Evolutionary conservation across 92 coral and sea anemone genomes (phyloP).

Genomic region (Blastomussa wellsi): DNA sequence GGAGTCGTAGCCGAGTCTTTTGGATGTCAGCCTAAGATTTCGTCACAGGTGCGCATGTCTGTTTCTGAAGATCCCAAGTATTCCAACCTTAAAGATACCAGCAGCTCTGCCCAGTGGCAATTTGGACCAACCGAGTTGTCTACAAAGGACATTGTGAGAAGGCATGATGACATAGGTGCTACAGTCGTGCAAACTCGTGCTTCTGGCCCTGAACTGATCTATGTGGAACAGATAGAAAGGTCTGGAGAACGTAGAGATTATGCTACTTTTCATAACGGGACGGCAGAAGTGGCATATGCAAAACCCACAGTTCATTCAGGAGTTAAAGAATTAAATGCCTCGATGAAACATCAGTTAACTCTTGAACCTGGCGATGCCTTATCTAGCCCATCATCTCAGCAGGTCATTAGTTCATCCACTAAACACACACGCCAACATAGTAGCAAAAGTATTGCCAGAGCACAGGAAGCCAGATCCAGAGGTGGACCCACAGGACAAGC

Average conservation of each 20-base stretch:
- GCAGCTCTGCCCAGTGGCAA: background rate
- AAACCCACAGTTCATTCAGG: background rate
- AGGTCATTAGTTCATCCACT: background rate
- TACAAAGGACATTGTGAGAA: background rate
- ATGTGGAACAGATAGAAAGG: background rate
- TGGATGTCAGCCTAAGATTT: background rate
- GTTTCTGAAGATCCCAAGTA: background rate
- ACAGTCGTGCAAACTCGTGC: no score
- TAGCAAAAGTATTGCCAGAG: background rate
- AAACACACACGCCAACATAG: background rate
- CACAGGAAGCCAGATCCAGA: background rate
- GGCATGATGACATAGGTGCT: background rate
- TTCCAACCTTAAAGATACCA: background rate
- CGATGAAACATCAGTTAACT: background rate
- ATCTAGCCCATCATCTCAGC: background rate
- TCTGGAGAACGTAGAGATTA: background rate
- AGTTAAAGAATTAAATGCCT: background rate
- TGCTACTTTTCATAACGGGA: background rate
- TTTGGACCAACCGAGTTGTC: background rate
- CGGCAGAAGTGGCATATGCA: background rate
- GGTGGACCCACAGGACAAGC: background rate
- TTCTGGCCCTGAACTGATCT: background rate
- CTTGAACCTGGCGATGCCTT: background rate
- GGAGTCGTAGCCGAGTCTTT: background rate
- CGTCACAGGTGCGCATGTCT: background rate